Percentiles rank a stretch among this genome's conserved stretches.
Conservation (phyloP, 1,140 invertebrate species). For the Bombus impatiens region DNA sequence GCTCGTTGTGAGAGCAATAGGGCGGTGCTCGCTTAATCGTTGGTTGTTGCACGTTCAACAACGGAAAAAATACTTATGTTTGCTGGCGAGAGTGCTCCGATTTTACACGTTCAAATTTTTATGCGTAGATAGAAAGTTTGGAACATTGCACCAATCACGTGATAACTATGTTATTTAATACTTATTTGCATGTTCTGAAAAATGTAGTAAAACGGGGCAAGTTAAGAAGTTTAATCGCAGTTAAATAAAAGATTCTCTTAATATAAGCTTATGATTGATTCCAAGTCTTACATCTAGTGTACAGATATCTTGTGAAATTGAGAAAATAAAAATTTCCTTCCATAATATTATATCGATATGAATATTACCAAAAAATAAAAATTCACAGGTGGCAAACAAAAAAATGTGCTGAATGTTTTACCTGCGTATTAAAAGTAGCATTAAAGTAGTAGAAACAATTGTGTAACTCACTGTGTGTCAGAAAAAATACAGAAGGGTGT, state of each 20-base stretch:
- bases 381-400: not conserved
- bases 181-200: not conserved
- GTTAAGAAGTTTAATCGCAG: too few species aligned
- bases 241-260: too few species aligned
- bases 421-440: too few species aligned
- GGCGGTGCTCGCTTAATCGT: slow-evolving; percentile 49
- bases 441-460: too few species aligned
- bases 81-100: not conserved
- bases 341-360: not conserved
- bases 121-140: not conserved
- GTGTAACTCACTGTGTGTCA: too few species aligned
- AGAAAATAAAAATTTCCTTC: too few species aligned
- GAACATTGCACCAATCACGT: not conserved
- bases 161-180: not conserved
- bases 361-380: not conserved
- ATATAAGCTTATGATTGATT: too few species aligned
- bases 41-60: not conserved
- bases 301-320: too few species aligned
- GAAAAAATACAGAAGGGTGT: not conserved
- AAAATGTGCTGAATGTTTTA: not conserved
- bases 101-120: not conserved
- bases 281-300: too few species aligned
- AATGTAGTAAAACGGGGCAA: too few species aligned
- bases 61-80: not conserved
- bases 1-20: not conserved